A percentile compares a stretch with the other conserved stretches of the same genome.
Conservation (phyloP, 92 coral and sea anemone genomes). For the Zoanthus gigantus region DNA sequence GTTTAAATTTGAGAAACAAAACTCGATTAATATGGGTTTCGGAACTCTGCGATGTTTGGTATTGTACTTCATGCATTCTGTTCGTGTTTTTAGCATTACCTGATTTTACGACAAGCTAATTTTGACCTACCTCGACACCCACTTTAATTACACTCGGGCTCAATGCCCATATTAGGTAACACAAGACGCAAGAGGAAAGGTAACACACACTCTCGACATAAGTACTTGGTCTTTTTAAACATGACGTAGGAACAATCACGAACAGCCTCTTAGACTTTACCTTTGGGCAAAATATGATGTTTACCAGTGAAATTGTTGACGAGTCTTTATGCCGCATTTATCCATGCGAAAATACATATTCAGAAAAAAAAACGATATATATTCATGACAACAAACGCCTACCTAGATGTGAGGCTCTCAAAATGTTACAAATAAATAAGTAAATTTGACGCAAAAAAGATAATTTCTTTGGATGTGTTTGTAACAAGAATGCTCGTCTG, state of each 20-base stretch:
- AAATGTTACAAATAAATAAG: neutral
- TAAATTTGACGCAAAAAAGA: constrained; percentile 14
- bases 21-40: neutral
- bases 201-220: constrained; percentile 12
- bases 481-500: neutral
- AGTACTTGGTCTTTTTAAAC: neutral
- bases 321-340: neutral
- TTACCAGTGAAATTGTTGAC: neutral
- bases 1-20: neutral
- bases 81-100: constrained; percentile 33
- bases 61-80: neutral
- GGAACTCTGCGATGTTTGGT: constrained; percentile 1
- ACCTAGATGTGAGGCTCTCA: neutral
- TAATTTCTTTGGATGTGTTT: neutral
- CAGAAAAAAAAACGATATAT: neutral
- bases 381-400: constrained; percentile 7
- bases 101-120: neutral
- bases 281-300: constrained; percentile 13
- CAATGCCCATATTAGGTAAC: constrained; percentile 26
- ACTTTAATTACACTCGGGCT: neutral
- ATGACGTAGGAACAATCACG: constrained; percentile 22
- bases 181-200: neutral
- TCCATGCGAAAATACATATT: neutral
- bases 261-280: constrained; percentile 1
- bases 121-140: neutral